A percentile compares a stretch with the other conserved stretches of the same genome.
Evolutionary conservation across 2,113 vertebrate species (phyloP).

Genomic region (Cochlearius cochlearius): DNA sequence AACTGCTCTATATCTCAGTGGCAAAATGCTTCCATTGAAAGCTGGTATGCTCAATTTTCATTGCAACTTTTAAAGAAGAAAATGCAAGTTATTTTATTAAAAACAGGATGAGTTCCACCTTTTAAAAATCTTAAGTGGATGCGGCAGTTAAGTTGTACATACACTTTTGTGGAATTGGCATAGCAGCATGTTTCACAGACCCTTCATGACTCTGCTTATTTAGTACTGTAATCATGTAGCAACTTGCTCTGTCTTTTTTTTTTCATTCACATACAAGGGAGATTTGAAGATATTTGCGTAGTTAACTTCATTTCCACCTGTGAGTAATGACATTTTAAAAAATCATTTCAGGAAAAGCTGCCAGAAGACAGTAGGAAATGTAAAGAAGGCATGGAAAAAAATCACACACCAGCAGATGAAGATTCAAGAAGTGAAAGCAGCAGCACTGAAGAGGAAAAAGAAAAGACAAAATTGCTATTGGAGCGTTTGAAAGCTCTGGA

Average conservation of each 20-base stretch:
- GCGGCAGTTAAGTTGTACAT: background rate
- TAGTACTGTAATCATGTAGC: background rate
- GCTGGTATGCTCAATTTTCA: background rate
- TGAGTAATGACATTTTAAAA: conserved; percentile 41
- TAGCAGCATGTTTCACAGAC: background rate
- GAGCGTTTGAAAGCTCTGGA: conserved; percentile 86
- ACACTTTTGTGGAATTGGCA: background rate
- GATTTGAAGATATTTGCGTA: background rate
- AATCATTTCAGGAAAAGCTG: conserved; percentile 79
- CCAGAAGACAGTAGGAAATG: conserved; percentile 80
- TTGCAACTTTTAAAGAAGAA: background rate
- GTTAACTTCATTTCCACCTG: conserved; percentile 3
- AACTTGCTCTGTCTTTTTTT: background rate
- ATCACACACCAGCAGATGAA: conserved; percentile 47
- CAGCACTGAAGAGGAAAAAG: conserved; percentile 77
- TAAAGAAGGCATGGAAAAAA: conserved; percentile 69
- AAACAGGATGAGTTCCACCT: background rate
- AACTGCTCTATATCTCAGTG: background rate
- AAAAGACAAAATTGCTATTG: conserved; percentile 78
- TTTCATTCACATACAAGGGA: background rate
- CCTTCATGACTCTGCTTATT: background rate
- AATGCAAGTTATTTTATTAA: background rate
- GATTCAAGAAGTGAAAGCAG: conserved; percentile 67
- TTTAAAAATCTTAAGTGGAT: background rate
- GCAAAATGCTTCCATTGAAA: background rate